These are phyloP conservation scores for Damaliscus lunatus DNA, from an alignment of 2,113 vertebrate species.

Conservation along the genomic window DNA sequence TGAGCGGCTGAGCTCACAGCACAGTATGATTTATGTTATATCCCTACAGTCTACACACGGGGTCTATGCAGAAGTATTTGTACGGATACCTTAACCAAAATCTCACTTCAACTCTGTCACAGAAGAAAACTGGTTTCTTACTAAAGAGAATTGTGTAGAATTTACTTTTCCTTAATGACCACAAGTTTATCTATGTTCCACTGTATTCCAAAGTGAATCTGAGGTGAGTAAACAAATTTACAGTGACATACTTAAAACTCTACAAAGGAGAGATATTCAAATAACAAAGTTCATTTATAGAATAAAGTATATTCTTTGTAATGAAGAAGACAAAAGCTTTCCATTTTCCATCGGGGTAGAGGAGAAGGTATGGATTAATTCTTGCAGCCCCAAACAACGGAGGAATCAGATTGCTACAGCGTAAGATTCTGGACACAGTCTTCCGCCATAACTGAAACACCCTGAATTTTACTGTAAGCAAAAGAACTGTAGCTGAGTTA, in stretches of 20 bases:
- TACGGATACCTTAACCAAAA: not conserved
- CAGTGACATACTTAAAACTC: not conserved
- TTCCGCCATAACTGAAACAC: not conserved
- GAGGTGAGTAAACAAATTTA: not conserved
- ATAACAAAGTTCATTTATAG: not conserved
- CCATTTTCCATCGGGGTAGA: not conserved
- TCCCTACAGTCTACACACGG: not conserved
- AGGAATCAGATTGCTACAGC: not conserved
- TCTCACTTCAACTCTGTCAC: not conserved
- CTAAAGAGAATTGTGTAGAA: not conserved
- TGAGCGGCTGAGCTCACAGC: not conserved
- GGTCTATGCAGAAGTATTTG: not conserved
- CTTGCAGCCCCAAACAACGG: not conserved
- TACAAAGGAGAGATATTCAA: not conserved
- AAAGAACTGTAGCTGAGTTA: not conserved
- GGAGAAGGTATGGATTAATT: not conserved
- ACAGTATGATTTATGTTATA: not conserved
- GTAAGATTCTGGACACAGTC: not conserved
- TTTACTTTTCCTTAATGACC: not conserved
- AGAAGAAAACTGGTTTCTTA: conserved; percentile 3
- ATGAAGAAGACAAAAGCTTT: not conserved
- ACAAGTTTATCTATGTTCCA: not conserved
- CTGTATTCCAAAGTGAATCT: not conserved
- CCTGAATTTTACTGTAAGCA: not conserved
- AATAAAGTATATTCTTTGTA: not conserved